Conservation (phyloP, 2,888 invertebrate species). For the Yponomeuta plumbellus region DNA sequence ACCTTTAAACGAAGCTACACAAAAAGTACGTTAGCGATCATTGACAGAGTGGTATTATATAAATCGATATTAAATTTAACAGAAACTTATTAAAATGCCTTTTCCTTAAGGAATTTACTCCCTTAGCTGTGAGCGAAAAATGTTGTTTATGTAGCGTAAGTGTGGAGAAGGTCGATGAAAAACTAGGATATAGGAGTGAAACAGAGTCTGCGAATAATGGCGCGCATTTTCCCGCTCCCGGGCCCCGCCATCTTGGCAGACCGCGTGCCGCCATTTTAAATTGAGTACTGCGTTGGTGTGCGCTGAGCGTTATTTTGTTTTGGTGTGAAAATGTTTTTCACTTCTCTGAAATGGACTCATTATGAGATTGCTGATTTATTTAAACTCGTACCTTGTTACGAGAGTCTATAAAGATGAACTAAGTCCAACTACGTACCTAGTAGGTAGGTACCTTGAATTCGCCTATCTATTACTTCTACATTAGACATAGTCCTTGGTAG, state of each 20-base stretch:
- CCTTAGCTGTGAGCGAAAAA: neutral
- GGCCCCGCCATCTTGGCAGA: slow-evolving; percentile 58
- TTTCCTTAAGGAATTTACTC: slow-evolving; percentile 14
- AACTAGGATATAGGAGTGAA: slow-evolving; percentile 38
- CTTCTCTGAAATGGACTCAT: slow-evolving; percentile 6
- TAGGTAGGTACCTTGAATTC: too few species aligned
- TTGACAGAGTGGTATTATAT: neutral
- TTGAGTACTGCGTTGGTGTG: slow-evolving; percentile 26
- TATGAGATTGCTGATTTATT: slow-evolving; percentile 9
- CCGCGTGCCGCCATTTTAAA: slow-evolving; percentile 73
- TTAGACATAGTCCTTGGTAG: too few species aligned
- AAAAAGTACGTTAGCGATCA: slow-evolving; percentile 23
- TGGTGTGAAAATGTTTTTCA: slow-evolving; percentile 10
- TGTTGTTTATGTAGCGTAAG: slow-evolving; percentile 22
- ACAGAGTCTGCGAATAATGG: slow-evolving; percentile 43
- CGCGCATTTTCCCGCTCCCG: slow-evolving; percentile 38
- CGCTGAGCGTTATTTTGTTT: slow-evolving; percentile 4
- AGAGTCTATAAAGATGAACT: neutral
- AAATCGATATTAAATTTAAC: neutral
- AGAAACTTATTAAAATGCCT: slow-evolving; percentile 21
- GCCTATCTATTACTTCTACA: too few species aligned
- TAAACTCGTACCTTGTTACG: neutral
- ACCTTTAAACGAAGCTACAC: slow-evolving; percentile 39
- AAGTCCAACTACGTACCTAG: too few species aligned
- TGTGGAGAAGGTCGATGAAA: slow-evolving; percentile 30